phyloP scores from a whole-genome alignment of 2,113 vertebrate genomes.

The Psilopogon haemacephalus region DNA sequence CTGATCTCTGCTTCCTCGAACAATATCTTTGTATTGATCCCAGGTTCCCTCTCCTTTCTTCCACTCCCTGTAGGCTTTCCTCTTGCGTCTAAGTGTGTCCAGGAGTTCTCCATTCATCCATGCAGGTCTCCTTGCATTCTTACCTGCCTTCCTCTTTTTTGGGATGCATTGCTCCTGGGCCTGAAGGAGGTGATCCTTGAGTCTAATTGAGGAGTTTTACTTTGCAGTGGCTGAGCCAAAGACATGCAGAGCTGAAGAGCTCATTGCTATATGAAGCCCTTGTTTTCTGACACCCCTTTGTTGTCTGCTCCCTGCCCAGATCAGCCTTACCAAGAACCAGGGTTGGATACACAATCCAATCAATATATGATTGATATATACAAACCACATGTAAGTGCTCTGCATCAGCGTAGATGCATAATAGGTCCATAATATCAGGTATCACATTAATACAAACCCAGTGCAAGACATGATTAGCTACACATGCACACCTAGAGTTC shows the following conservation, averaged over 20 bases:
- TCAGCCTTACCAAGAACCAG: not conserved
- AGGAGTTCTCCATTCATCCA: too few relatives aligned
- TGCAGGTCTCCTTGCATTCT: too few relatives aligned
- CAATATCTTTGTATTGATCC: too few relatives aligned
- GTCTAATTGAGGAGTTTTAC: not conserved
- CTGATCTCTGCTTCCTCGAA: too few relatives aligned
- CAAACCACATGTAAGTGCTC: not conserved
- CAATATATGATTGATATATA: not conserved
- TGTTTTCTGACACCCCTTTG: rapidly evolving
- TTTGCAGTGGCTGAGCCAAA: not conserved
- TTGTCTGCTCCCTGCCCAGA: not conserved
- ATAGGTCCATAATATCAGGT: not conserved
- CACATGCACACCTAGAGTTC: not conserved
- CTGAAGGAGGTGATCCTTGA: too few relatives aligned
- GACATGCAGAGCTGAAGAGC: not conserved
- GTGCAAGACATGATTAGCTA: not conserved
- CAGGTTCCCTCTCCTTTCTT: too few relatives aligned
- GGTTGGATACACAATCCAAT: not conserved
- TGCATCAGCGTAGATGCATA: not conserved
- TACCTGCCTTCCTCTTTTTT: too few relatives aligned
- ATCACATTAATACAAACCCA: not conserved
- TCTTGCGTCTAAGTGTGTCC: too few relatives aligned
- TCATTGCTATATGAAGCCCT: not conserved
- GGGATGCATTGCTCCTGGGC: too few relatives aligned
- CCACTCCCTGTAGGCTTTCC: too few relatives aligned